Percentiles rank a stretch among this genome's conserved stretches.
These are phyloP conservation scores for Cyanoderma ruficeps DNA, from an alignment of 2,113 vertebrate genomes.

Conservation along the genomic window DNA sequence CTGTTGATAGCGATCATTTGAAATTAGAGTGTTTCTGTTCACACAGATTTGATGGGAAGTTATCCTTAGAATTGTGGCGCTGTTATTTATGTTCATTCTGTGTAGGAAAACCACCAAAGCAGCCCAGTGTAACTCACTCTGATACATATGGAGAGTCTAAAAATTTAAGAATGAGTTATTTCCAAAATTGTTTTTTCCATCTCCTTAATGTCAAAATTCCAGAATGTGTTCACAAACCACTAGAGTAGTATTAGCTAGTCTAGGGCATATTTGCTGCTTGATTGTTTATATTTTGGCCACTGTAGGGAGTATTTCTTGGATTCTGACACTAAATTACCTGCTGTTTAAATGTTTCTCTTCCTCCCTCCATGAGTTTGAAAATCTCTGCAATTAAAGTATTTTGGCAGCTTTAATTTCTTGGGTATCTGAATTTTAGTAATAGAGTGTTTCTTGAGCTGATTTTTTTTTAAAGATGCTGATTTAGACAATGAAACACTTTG, in stretches of 20 bases:
- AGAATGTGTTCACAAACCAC: not conserved
- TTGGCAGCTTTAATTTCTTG: not conserved
- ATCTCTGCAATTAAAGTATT: not conserved
- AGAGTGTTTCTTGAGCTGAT: not conserved
- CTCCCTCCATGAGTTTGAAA: not conserved
- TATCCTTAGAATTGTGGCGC: not conserved
- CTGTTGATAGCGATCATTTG: not conserved
- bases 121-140: not conserved
- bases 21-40: not conserved
- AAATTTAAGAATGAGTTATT: not conserved
- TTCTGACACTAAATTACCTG: not conserved
- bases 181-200: not conserved
- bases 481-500: not conserved
- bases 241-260: not conserved
- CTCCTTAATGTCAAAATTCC: not conserved
- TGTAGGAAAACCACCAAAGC: not conserved
- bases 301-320: not conserved
- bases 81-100: not conserved
- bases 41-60: not conserved
- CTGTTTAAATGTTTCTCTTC: not conserved
- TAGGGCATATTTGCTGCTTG: not conserved
- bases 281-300: not conserved
- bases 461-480: not conserved
- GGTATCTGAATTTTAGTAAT: not conserved
- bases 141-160: not conserved